Percentiles rank a stretch among this genome's conserved stretches.
Conservation (phyloP, 2,888 invertebrate species). For the Rhodophaea formosa region DNA sequence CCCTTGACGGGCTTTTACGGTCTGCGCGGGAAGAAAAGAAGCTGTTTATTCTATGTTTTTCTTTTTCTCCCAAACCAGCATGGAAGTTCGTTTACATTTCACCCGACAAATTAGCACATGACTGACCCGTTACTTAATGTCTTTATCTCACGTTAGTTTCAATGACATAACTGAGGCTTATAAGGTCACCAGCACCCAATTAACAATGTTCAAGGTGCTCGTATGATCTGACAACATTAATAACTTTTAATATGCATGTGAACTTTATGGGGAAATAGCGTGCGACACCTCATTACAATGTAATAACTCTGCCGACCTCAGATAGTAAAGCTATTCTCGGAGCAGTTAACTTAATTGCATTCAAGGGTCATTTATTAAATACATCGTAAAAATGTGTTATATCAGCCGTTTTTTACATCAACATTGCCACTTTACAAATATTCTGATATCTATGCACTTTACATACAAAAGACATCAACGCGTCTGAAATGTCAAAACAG, state of each 20-base stretch:
- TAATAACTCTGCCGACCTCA: not conserved
- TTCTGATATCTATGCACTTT: not conserved
- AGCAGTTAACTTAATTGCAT: not conserved
- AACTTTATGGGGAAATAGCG: constrained; percentile 9
- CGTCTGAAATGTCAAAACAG: not conserved
- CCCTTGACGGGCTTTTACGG: too few species aligned
- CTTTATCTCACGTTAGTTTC: too few species aligned
- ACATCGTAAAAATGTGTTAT: not conserved
- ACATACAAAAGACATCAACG: constrained; percentile 6
- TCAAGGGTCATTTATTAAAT: not conserved
- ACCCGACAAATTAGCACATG: too few species aligned
- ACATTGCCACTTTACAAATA: not conserved
- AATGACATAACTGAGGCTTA: not conserved
- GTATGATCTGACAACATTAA: constrained; percentile 7
- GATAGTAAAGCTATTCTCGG: not conserved
- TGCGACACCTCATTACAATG: not conserved
- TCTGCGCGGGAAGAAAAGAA: too few species aligned
- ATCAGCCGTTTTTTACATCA: not conserved
- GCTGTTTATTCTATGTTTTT: too few species aligned
- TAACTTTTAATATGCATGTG: constrained; percentile 2
- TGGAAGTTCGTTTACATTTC: too few species aligned
- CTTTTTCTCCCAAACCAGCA: too few species aligned
- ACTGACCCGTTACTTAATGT: too few species aligned
- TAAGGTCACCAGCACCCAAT: constrained; percentile 8
- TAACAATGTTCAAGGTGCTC: not conserved